phyloP scores from a whole-genome alignment of 2,888 invertebrate genomes.

The Trachelus troglodyta region DNA sequence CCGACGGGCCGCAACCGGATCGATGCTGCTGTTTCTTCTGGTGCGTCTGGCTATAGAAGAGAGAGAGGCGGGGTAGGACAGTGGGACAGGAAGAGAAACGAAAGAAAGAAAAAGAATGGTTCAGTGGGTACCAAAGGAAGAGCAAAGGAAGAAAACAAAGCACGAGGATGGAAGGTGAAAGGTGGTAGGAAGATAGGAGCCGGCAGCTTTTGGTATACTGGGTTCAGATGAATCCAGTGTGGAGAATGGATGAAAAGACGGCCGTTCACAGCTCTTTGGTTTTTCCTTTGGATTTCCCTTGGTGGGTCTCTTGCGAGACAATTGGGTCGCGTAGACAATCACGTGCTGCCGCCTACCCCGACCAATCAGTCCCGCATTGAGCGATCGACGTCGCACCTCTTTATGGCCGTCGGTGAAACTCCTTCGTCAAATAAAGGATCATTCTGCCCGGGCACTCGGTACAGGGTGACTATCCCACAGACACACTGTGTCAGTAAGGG shows the following conservation, averaged over 20 bases:
- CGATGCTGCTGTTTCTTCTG: no score
- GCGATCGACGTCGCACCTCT: slow-evolving; percentile 16
- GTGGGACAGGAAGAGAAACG: slow-evolving; percentile 16
- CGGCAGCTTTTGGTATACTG: no score
- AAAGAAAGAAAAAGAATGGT: slow-evolving; percentile 3
- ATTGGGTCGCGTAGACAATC: slow-evolving; percentile 43
- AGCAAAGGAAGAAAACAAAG: no score
- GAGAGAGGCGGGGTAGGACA: slow-evolving; percentile 9
- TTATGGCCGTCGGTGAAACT: not conserved
- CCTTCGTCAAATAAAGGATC: slow-evolving; percentile 6
- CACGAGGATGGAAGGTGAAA: no score
- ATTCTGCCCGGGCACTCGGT: not conserved
- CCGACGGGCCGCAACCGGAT: no score
- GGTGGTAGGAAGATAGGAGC: no score
- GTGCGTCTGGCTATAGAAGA: slow-evolving; percentile 14
- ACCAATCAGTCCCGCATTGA: slow-evolving; percentile 50
- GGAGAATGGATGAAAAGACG: slow-evolving; percentile 31
- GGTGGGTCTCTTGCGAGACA: slow-evolving; percentile 43
- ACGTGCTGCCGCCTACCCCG: slow-evolving; percentile 14
- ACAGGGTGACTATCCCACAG: no score
- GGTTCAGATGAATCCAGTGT: no score
- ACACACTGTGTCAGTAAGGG: no score
- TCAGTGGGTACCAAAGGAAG: no score
- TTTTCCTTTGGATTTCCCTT: slow-evolving; percentile 19
- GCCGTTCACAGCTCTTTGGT: slow-evolving; percentile 22